Conservation (phyloP, 2,113 vertebrate species). For the Circaetus gallicus region DNA sequence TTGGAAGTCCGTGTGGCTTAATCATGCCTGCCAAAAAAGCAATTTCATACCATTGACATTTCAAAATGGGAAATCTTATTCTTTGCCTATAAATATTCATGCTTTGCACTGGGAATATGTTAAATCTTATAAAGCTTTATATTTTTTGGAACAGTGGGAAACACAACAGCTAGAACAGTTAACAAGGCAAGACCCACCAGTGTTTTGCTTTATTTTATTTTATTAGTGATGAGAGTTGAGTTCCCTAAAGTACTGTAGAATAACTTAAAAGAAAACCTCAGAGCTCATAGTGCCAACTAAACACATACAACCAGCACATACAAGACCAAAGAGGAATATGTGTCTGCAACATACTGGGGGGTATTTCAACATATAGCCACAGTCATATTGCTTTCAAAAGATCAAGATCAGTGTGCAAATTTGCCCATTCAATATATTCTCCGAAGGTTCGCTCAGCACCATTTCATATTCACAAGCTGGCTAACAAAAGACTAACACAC, state of each 20-base stretch:
- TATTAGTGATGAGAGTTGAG: background rate
- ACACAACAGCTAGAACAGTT: background rate
- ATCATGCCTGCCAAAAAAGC: background rate
- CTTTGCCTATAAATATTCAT: constrained; percentile 40
- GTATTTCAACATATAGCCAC: background rate
- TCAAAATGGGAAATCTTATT: constrained; percentile 8
- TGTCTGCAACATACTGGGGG: background rate
- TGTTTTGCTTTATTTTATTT: constrained; percentile 13
- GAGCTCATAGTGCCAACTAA: background rate
- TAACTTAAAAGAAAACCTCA: constrained; percentile 8
- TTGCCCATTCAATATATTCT: background rate
- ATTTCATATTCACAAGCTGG: background rate
- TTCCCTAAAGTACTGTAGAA: background rate
- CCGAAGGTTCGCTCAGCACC: background rate
- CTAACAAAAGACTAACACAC: background rate
- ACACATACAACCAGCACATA: background rate
- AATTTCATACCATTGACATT: constrained; percentile 21
- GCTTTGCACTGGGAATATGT: background rate
- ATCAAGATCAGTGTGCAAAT: background rate
- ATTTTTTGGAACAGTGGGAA: background rate
- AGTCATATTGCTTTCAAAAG: background rate
- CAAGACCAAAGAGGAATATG: background rate
- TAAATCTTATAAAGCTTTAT: constrained; percentile 12
- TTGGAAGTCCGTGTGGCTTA: constrained; percentile 4
- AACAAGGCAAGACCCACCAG: background rate